These are phyloP conservation scores for Numenius phaeopus DNA, from an alignment of 2,797 vertebrate species.

Conservation along the genomic window DNA sequence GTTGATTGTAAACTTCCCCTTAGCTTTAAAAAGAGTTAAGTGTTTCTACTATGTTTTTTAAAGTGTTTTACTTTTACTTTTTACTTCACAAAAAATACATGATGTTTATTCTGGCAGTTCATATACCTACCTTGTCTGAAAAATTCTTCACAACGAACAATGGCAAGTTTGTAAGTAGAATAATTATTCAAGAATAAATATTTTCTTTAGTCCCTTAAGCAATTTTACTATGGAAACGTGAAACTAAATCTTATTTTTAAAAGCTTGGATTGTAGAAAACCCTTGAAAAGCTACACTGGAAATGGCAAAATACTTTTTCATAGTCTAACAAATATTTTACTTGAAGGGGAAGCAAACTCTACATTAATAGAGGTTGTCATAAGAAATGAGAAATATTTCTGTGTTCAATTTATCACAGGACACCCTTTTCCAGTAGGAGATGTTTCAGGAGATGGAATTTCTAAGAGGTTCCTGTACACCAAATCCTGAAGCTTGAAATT, in stretches of 20 bases:
- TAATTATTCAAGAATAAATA: not conserved
- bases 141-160: not conserved
- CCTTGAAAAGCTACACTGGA: not conserved
- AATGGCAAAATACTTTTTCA: not conserved
- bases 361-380: not conserved
- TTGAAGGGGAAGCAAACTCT: not conserved
- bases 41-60: no score
- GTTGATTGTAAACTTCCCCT: not conserved
- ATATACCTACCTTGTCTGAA: not conserved
- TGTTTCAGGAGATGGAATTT: not conserved
- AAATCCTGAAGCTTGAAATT: not conserved
- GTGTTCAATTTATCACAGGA: not conserved
- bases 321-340: not conserved
- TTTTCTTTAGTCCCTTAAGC: not conserved
- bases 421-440: not conserved
- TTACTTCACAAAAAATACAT: not conserved
- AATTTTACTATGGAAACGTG: not conserved
- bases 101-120: not conserved
- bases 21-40: not conserved
- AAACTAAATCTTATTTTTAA: not conserved
- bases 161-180: not conserved
- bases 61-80: no score
- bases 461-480: not conserved
- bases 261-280: not conserved
- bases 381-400: not conserved